These are phyloP conservation scores for Cavia aperea DNA, from an alignment of 2,113 vertebrate genomes.

Conservation along the genomic window DNA sequence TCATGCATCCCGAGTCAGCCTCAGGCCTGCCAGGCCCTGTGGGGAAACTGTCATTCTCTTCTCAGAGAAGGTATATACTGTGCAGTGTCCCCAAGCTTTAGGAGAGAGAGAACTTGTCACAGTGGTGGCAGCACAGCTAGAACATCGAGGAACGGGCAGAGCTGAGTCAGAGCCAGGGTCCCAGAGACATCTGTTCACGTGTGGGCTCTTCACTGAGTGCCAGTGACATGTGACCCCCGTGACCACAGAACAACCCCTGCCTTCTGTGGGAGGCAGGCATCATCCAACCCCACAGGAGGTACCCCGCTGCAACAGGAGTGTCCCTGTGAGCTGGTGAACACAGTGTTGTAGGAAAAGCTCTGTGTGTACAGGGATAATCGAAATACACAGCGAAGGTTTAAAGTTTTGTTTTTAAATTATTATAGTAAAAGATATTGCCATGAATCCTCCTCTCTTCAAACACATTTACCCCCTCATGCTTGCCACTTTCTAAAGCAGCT, in stretches of 20 bases:
- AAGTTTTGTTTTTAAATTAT: not conserved
- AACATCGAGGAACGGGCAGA: not conserved
- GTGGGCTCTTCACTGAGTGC: rapidly evolving
- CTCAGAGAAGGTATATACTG: not conserved
- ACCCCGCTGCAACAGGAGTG: not conserved
- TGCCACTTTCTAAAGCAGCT: not conserved
- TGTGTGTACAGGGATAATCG: too few relatives aligned
- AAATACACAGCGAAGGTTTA: not conserved
- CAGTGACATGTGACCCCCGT: rapidly evolving
- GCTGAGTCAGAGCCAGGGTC: not conserved
- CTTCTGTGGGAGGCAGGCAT: not conserved
- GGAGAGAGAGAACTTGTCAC: not conserved
- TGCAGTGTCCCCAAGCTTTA: not conserved
- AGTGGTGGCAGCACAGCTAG: not conserved
- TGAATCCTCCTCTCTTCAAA: not conserved
- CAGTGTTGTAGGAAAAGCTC: not conserved
- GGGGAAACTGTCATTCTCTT: not conserved
- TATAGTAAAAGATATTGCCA: not conserved
- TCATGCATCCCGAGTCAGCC: not conserved
- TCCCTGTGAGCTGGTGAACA: not conserved
- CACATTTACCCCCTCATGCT: not conserved
- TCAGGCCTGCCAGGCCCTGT: not conserved
- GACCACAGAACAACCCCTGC: not conserved
- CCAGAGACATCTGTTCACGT: not conserved
- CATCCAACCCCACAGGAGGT: not conserved